Evolutionary conservation across 2,113 vertebrate genomes (phyloP), one percentile per base, ranked within the genome.

Genomic region (Oryzias curvinotus): DNA sequence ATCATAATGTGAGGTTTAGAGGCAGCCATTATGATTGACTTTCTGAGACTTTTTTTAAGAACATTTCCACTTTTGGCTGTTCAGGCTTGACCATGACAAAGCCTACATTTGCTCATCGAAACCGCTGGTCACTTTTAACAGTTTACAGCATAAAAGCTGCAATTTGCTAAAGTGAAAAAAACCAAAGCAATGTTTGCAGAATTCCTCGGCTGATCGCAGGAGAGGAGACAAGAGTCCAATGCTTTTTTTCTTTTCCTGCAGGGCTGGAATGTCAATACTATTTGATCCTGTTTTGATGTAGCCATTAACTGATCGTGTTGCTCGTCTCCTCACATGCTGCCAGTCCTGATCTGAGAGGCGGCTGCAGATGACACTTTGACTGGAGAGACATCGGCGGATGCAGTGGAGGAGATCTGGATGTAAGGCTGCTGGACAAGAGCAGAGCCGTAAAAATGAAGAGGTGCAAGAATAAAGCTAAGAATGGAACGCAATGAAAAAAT

Each of bases 161-260:
- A 80, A 81, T 89, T 81, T 84, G 57, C 68, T 52, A 57, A 77
- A 81, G 81, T 69, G 62, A 36, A 71, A 68, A 52, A 55, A 8
- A 23, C 23, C 2, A 54, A 62, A 76, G 44, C 50, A 46, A n/a
- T 57, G 58, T 53, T 43, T 67, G 68, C 75, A 68, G 28, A 59
- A 51, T 0, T 43, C 44, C 42, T 28, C 73, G 76, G 84, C 70
- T 16, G 58, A 7, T 23, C 30, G 63, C 65, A 49, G 42, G 28
- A 73, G 70, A 79, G 68, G 59, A 82, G 83, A 79, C 10, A 58
- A 71, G 65, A 81, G 60, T 36, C 49, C 65, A 65, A 74, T 71
- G 68, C 64, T 76, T 76, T 23, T 77, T 71, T 81, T 85, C 62
- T 77, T 77, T 62, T 49, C 74, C 64, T 54, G 62, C 43, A 48